Base-by-base conservation (phyloP, 2,888 invertebrate species). In the Antheraea yamamai region DNA sequence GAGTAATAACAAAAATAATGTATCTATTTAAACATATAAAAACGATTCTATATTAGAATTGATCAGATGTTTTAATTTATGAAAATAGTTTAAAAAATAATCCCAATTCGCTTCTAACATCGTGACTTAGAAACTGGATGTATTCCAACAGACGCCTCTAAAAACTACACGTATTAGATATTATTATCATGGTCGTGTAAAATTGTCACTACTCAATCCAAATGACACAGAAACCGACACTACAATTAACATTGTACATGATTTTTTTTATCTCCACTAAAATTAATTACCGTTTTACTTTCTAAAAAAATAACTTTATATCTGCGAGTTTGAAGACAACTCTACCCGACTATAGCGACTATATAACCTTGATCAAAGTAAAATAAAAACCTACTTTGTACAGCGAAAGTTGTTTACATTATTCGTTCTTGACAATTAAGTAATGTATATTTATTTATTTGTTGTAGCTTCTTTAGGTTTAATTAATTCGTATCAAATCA, bases 371-470 rank as follows among this genome's bases (percentile, higher is more conserved):
- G 75, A 74, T 30, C 55, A 51, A 35, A 23, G 52, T 71, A 74
- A 64, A 74, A 55, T 35, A 81, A 78, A 75, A 68, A 51, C 61
- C 23, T 23, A 61, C 47, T 75, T 70, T 26, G 52, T 47, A 61
- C 55, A 58, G 71, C 77, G 75, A 78, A 82, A 83, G 79, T 82
- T 79, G 77, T 75, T 75, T 73, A 52, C 52, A 55, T 52, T 26
- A 52, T 30, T 66, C 30, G 52, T 72, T 72, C 72, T 52, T n/a
- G 26, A 52, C 1, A 10, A 51, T 18, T 55, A 18, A 51, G 47
- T 55, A 16, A 39, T 71, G 1, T 18, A 20, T 47, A 72, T 51
- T 4, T 47, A 51, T 16, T 68, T 55, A 2, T 55, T 18, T 55
- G 55, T 16, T 55, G 6, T 55, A 4, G 10, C 16, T 55, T 55